Conservation (phyloP, 2,797 vertebrate species). For the Lepus oiostolus region DNA sequence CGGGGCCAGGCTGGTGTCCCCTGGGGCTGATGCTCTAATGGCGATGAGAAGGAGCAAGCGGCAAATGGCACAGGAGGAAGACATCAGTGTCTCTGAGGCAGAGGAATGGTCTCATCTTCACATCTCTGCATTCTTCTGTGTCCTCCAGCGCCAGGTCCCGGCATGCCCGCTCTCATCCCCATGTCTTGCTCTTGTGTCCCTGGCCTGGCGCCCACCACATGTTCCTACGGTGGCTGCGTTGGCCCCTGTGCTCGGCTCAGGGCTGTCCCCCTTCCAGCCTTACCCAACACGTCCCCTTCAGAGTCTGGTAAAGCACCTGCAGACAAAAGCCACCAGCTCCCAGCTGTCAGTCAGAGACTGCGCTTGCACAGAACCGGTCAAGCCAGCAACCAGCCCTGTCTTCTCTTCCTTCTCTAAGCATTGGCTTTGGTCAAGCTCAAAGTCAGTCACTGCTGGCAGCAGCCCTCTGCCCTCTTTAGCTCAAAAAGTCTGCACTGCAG, state of each 20-base stretch:
- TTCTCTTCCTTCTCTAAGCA: not conserved
- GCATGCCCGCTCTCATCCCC: not conserved
- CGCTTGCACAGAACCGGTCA: not conserved
- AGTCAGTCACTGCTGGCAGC: slow-evolving; percentile 34
- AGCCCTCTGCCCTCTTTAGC: not conserved
- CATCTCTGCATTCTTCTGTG: not conserved
- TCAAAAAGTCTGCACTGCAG: not conserved
- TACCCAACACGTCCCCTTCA: not conserved
- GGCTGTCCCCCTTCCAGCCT: not conserved
- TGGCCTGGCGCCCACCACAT: not conserved
- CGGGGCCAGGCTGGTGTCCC: not conserved
- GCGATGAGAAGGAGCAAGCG: not conserved
- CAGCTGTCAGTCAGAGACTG: not conserved
- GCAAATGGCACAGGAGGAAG: not conserved
- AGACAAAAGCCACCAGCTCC: not conserved
- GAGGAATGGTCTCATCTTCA: not conserved
- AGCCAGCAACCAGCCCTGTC: not conserved
- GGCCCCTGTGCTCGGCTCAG: not conserved
- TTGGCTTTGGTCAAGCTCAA: slow-evolving; percentile 12
- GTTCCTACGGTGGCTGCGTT: not conserved
- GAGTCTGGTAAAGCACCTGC: slow-evolving; percentile 64
- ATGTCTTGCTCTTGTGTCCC: not conserved
- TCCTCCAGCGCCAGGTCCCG: not conserved
- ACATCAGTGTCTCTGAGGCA: not conserved
- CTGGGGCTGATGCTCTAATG: not conserved